These are phyloP conservation scores for Euplagia quadripunctaria DNA, from an alignment of 2,888 invertebrate species.

Conservation along the genomic window DNA sequence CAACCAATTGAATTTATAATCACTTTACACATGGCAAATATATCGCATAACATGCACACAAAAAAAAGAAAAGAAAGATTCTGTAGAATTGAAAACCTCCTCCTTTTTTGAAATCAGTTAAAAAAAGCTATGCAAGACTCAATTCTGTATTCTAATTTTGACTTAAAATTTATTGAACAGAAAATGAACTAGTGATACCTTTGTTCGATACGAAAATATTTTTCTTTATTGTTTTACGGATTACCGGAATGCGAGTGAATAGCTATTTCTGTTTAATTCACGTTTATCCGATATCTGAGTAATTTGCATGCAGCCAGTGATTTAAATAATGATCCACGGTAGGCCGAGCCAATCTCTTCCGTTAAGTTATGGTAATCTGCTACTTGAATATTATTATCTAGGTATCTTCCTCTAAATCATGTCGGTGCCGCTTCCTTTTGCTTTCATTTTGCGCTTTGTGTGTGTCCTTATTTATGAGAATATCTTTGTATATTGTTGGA, in stretches of 20 bases:
- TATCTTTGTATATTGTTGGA: conserved; percentile 58
- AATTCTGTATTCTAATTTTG: neutral
- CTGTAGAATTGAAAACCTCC: too few relatives aligned
- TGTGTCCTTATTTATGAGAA: conserved; percentile 63
- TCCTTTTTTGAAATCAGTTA: neutral
- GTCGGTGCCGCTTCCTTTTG: conserved; percentile 53
- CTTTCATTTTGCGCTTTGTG: conserved; percentile 63
- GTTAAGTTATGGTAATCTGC: conserved; percentile 71
- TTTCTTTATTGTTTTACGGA: conserved; percentile 38
- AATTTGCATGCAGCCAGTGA: conserved; percentile 67
- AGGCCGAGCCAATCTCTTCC: conserved; percentile 59
- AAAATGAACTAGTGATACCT: neutral
- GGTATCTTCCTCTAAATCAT: conserved; percentile 59
- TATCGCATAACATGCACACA: too few relatives aligned
- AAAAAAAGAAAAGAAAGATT: too few relatives aligned
- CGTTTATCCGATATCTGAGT: conserved; percentile 59
- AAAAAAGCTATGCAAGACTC: neutral
- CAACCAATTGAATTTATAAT: too few relatives aligned
- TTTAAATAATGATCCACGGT: conserved; percentile 69
- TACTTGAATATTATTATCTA: conserved; percentile 65
- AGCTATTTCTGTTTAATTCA: conserved; percentile 55
- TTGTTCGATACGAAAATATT: conserved; percentile 24
- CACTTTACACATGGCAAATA: too few relatives aligned
- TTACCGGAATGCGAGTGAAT: conserved; percentile 46
- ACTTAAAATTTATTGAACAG: neutral